phyloP scores from a whole-genome alignment of 2,113 vertebrate genomes.

The Eolophus roseicapilla region DNA sequence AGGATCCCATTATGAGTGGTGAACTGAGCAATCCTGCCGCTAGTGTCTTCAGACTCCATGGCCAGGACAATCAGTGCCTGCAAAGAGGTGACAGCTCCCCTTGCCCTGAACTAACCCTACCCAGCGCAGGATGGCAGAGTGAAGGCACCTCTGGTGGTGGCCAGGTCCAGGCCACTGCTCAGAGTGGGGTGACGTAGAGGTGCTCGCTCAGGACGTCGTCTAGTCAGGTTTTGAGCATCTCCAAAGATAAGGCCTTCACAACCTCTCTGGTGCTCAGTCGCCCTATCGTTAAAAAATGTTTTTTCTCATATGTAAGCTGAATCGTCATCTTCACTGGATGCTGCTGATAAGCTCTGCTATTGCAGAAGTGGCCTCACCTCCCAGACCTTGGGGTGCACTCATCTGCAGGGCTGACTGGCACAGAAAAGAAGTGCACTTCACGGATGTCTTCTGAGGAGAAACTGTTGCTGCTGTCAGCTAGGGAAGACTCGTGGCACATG shows the following conservation, averaged over 20 bases:
- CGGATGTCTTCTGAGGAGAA: neutral
- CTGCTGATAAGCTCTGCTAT: neutral
- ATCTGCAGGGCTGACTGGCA: neutral
- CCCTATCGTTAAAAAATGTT: neutral
- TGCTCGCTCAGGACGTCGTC: neutral
- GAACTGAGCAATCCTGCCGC: neutral
- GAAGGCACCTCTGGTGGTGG: neutral
- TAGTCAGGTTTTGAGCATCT: neutral
- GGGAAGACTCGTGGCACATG: fast-evolving
- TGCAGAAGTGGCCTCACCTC: neutral
- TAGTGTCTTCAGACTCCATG: neutral
- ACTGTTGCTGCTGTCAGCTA: neutral
- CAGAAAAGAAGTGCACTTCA: neutral
- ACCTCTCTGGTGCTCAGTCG: neutral
- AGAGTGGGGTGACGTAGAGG: neutral
- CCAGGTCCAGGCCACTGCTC: neutral
- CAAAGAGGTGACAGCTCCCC: neutral
- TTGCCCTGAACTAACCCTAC: neutral
- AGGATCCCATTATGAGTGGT: neutral
- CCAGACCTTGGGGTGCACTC: neutral
- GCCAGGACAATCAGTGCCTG: neutral
- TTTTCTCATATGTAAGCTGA: neutral
- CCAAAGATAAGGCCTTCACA: neutral
- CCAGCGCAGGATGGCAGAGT: neutral
- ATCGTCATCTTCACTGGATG: neutral